These are phyloP conservation scores for Papilio dardanus DNA, from an alignment of 1,140 invertebrate genomes.

Conservation along the genomic window DNA sequence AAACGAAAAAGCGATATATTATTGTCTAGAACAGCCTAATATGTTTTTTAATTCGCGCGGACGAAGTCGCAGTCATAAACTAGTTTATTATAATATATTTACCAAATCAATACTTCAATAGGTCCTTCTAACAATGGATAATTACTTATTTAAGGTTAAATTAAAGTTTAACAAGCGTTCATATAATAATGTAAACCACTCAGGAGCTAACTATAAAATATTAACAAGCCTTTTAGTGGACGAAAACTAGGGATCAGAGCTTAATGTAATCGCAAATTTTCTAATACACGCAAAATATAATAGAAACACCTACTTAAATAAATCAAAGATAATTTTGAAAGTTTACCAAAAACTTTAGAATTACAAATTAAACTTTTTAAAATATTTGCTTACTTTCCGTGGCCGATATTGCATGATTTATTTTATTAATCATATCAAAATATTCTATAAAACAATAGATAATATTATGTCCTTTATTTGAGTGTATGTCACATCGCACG, in stretches of 20 bases:
- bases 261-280: neutral
- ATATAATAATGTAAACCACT: neutral
- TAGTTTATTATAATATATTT: neutral
- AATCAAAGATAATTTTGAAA: no score
- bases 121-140: neutral
- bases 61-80: no score
- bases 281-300: neutral
- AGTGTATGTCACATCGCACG: slow-evolving; percentile 28
- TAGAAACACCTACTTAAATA: neutral
- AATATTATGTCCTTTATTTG: neutral
- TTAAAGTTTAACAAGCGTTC: neutral
- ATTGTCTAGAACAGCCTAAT: no score
- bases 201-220: neutral
- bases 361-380: no score
- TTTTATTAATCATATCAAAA: no score
- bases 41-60: no score
- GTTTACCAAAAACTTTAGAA: no score
- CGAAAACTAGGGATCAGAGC: neutral
- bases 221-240: neutral
- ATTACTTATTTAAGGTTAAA: neutral
- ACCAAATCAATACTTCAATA: neutral
- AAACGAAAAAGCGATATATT: no score
- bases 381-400: no score
- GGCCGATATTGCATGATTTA: no score
- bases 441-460: neutral